Base-by-base conservation (phyloP, 2,797 vertebrate species). In the Rhincodon typus region DNA sequence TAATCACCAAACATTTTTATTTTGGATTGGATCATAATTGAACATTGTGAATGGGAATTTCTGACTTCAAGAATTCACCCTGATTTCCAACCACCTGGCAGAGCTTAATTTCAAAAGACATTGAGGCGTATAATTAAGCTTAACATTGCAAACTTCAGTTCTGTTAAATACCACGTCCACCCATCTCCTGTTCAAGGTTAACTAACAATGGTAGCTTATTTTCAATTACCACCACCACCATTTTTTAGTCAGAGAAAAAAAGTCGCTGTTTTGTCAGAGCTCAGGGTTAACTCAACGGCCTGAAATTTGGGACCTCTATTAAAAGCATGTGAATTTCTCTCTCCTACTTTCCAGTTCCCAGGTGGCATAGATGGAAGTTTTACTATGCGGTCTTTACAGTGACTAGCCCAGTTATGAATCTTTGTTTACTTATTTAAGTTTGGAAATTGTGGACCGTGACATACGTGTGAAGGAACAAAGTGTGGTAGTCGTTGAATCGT, bases 1-100 rank as follows among this genome's bases (percentile, higher is more conserved):
- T 87, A 46, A 50, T 87, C 84, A 87, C 84, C 42, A 87, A 86
- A 87, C 57, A 87, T 50, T 27, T 87, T 87, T 87, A 46, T 50
- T 53, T 87, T 87, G 10, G 74, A 34, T 0, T 12, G 77, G n/a
- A 79, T 79, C 77, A 38, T 34, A 79, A 38, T 4, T 79, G 77
- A 38, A 34, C 3, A 38, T 79, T 7, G 4, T 13, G 15, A 79
- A 38, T 38, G 15, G n/a, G 77, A 38, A 38, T 79, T 79, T n/a
- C n/a, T 79, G 77, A 38, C 34, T 79, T 79, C 5, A 3, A 12
- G n/a, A 79, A n/a, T 38, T 38, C 15, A 4, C 77, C 77, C 6
- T 88, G 86, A 3, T 3, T 42, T 87, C 27, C 84, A 87, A 30
- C 53, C 13, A 3, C 42, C 86, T 53, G 12, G 23, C 53, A 88